phyloP scores from a whole-genome alignment of 2,113 vertebrate genomes.

The Clarias batrachus region DNA sequence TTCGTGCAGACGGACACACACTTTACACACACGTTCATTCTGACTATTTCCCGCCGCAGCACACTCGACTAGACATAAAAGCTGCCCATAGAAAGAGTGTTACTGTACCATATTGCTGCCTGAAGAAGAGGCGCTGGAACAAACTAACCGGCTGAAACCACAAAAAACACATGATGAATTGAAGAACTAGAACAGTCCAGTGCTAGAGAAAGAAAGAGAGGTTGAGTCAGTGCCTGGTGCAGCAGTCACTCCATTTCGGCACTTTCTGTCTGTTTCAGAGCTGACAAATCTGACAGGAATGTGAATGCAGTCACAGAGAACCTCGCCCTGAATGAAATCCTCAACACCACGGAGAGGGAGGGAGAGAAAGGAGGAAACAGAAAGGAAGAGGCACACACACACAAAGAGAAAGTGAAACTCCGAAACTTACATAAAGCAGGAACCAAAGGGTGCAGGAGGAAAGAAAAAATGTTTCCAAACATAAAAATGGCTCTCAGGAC shows the following conservation, averaged over 20 bases:
- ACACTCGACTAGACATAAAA: not conserved
- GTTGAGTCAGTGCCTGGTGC: not conserved
- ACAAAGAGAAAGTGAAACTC: not conserved
- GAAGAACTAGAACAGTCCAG: not conserved
- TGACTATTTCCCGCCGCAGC: not conserved
- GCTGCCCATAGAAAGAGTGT: not conserved
- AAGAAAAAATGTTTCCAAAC: no score
- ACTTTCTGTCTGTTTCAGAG: not conserved
- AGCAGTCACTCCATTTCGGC: not conserved
- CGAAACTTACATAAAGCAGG: no score
- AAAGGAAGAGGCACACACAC: not conserved
- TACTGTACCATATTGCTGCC: not conserved
- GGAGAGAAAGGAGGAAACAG: not conserved
- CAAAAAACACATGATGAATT: conserved; percentile 10
- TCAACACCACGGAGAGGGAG: not conserved
- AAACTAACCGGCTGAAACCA: not conserved
- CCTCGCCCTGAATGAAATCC: not conserved
- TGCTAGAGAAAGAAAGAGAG: not conserved
- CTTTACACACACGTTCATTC: not conserved
- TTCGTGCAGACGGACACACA: not conserved
- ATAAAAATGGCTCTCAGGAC: no score
- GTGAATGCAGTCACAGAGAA: not conserved
- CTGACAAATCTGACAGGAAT: not conserved
- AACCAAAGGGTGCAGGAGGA: no score
- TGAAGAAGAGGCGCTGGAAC: not conserved